Evolutionary conservation across 2,888 invertebrate species (phyloP), one percentile per base, ranked within the genome.

Genomic region (Tortricodes alternella): DNA sequence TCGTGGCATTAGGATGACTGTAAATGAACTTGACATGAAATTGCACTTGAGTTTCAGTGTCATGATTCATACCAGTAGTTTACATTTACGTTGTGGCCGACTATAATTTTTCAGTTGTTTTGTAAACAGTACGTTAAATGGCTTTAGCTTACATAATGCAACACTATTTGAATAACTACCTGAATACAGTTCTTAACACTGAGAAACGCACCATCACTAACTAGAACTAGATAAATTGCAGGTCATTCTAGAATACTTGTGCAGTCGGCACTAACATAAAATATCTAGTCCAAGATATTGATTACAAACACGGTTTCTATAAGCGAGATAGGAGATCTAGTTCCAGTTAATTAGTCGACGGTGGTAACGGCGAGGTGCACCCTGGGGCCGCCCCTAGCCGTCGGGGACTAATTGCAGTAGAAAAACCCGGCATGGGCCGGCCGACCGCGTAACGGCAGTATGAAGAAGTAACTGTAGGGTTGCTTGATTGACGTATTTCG

Each of bases 331-430:
- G 21, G 39, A 11, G 48, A 43, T 49, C 48, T 21, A 49, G 35
- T 49, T 43, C 34, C 21, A n/a, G 41, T 43, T 43, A 21, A 55
- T 55, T 55, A 48, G 21, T 35, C 27, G 46, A 24, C 46, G n/a
- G 46, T 23, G 39, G 53, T 39, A 46, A 37, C 46, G 35, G 35
- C 43, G 48, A 24, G n/a, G 24, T n/a, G 55, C 48, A 35, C 35
- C 48, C 24, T n/a, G 19, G 41, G 13, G 35, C 53, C 53, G 46
- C 48, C 48, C 48, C 41, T 37, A 43, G 43, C 41, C 35, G 35
- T 35, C 27, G 43, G 19, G 34, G 24, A 41, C 41, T 55, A 55
- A 55, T 49, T 55, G 48, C 48, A 19, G 41, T 9, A 48, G 55
- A 41, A 35, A 55, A 55, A 55, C 55, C 53, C 39, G 39, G 39